Evolutionary conservation across 2,888 invertebrate species (phyloP), one percentile per base, ranked within the genome.

Genomic region (Drosophila longiperda): DNA sequence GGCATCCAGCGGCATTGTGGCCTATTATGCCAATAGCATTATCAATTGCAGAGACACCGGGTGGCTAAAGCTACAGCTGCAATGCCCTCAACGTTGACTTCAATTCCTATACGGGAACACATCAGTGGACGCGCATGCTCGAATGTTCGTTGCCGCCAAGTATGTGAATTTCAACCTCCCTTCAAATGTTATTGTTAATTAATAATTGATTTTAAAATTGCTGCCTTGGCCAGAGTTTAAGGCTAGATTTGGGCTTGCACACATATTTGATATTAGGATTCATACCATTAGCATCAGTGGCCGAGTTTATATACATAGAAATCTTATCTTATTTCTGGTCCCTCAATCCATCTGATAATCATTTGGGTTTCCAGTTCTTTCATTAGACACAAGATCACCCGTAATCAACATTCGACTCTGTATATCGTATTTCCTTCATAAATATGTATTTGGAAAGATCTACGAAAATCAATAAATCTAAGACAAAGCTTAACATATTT

Each of bases 91-190:
- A 97, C 49, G 95, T 99, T 87, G 98, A 98, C 93, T 97, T 98
- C 92, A 98, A 97, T 7, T 97, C 98, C 0, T 97, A 97, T 93
- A 98, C 98, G 92, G 97, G 97, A 1, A 97, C 98, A 0, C 98
- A 98, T 91, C 95, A 97, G 88, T 99, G 99, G 99, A 97, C 96
- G 90, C 95, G 97, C 62, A 97, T 98, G 96, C 96, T 98, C 8
- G 98, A 98, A 92, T 98, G 98, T 93, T 99, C 94, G 98, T 99
- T 65, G 98, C 98, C n/a, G 97, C 98, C 57, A 97, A 97, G 98
- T 98, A 92, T 83, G 91, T 89, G 38, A 4, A 52, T 48, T 12
- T 12, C 34, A 1, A 36, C 9, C 20, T 45, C 45, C 15, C 20
- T 3, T 20, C 20, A 11, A 20, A 7, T 45, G 20, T 20, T 20